phyloP scores from a whole-genome alignment of 2,888 invertebrate genomes.

The Liodrosophila aerea region DNA sequence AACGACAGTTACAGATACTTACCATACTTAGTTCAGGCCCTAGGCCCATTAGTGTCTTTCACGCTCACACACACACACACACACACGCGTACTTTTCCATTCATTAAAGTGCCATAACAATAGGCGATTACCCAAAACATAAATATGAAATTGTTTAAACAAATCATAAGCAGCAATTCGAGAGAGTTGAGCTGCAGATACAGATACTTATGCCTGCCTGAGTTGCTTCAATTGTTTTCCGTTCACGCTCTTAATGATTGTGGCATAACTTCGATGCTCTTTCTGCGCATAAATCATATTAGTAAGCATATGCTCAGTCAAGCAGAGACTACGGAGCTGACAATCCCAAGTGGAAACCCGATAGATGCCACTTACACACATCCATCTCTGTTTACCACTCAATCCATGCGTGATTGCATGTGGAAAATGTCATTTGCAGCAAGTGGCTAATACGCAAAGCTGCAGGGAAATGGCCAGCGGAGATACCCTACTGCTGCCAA shows the following conservation, averaged over 20 bases:
- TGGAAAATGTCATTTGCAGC: conserved; percentile 50
- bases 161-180: conserved; percentile 48
- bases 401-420: conserved; percentile 64
- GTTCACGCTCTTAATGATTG: conserved; percentile 53
- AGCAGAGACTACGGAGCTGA: conserved; percentile 49
- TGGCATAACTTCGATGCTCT: conserved; percentile 21
- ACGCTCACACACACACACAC: conserved; percentile 38
- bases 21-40: conserved; percentile 28
- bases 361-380: conserved; percentile 37
- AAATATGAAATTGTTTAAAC: conserved; percentile 41
- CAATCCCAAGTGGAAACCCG: conserved; percentile 56
- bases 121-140: conserved; percentile 35
- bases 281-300: conserved; percentile 39
- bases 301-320: conserved; percentile 37
- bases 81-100: conserved; percentile 9
- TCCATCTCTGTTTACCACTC: conserved; percentile 29
- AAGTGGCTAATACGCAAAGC: conserved; percentile 41
- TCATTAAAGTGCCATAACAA: conserved; percentile 41
- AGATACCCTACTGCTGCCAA: too few species aligned
- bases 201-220: too few species aligned
- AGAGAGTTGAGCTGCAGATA: too few species aligned
- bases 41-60: conserved; percentile 59
- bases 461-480: background rate
- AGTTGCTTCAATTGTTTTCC: conserved; percentile 40
- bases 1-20: conserved; percentile 33